These are phyloP conservation scores for Papilio machaon DNA, from an alignment of 1,140 invertebrate species.

Conservation along the genomic window DNA sequence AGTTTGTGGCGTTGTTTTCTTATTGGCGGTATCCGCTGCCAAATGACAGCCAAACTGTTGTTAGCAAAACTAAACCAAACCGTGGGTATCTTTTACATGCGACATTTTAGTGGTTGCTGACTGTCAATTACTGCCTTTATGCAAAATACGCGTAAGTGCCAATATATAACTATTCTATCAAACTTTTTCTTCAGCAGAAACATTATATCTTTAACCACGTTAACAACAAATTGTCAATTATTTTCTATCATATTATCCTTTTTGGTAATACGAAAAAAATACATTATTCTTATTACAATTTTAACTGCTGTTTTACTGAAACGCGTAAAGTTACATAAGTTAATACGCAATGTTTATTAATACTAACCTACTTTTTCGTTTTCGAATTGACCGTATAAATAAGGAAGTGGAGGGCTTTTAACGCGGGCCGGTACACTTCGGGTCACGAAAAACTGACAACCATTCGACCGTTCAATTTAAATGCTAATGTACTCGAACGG, in stretches of 20 bases:
- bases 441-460: constrained; percentile 13
- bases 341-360: constrained; percentile 25
- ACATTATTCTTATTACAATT: background rate
- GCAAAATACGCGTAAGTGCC: no score
- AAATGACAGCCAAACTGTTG: background rate
- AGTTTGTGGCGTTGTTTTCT: background rate
- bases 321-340: background rate
- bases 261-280: background rate
- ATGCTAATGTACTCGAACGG: constrained; percentile 13
- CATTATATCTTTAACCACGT: no score
- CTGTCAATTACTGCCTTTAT: no score
- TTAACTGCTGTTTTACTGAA: background rate
- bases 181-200: no score
- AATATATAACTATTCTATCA: no score
- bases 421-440: background rate
- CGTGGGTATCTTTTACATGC: no score
- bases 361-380: constrained; percentile 4
- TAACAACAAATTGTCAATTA: no score
- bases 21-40: background rate
- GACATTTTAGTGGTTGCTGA: no score
- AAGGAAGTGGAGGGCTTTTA: constrained; percentile 4
- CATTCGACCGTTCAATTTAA: constrained; percentile 21
- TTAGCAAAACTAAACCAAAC: no score
- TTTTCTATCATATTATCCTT: background rate
- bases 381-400: background rate